Evolutionary conservation across 1,140 invertebrate species (phyloP), one percentile per base, ranked within the genome.

Genomic region (Paraescarpia echinospica): DNA sequence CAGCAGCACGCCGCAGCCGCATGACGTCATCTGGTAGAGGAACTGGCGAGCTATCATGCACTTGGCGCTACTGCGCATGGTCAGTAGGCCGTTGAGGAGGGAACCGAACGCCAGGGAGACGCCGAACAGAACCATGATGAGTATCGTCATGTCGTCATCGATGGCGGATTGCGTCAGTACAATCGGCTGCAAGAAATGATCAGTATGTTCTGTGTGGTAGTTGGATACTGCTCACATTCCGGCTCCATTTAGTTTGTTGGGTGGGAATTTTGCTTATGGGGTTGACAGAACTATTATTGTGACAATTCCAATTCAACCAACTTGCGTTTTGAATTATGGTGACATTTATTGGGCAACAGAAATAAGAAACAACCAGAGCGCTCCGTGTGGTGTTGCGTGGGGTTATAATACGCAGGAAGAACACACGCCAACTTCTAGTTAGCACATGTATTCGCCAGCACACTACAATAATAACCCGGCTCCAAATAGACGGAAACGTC

Each of bases 11-110:
- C 89, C 89, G 27, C 89, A 90, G 89, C 89, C 89, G 89, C 33
- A 35, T 31, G 89, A 90, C 89, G 89, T 90, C 89, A 90, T 34
- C n/a, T 90, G 89, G 33, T 34, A 34, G 89, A 90, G 89, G n/a
- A n/a, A 90, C 35, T 90, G 89, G 33, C 89, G 33, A 5, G 89
- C 33, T 0, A 90, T 90, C 89, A 90, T 90, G n/a, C 89, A 90
- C 2, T 35, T 90, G 33, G 35, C 89, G n/a, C 89, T 90, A 35
- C 89, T 90, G 34, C 89, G 89, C 34, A 90, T 35, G 89, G 35
- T 35, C 34, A 90, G 33, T 34, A 90, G 0, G 18, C 89, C 89
- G 89, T 34, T 34, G 34, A 90, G 18, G 34, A 90, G 35, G 35
- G 34, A 90, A 31, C 89, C 89, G 89, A 90, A 90, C 18, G 89